These are phyloP conservation scores for Ophion slaviceki DNA, from an alignment of 2,888 invertebrate species.

Conservation along the genomic window DNA sequence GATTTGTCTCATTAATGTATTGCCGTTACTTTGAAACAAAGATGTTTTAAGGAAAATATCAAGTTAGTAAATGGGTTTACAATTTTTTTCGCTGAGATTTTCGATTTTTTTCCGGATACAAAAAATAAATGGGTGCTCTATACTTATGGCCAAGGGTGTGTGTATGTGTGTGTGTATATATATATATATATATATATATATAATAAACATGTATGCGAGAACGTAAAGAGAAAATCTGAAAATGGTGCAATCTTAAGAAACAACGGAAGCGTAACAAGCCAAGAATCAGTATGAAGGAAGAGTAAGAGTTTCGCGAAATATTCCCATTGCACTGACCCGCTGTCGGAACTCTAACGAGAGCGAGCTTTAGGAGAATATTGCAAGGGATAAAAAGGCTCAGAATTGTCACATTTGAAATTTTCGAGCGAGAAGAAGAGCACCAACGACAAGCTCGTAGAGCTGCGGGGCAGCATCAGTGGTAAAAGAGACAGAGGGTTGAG, in stretches of 20 bases:
- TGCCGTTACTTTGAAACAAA: too few species aligned
- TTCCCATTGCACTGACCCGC: neutral
- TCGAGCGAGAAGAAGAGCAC: slow-evolving; percentile 6
- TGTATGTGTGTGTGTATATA: too few species aligned
- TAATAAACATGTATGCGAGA: neutral
- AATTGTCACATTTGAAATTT: slow-evolving; percentile 31
- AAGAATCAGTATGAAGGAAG: neutral
- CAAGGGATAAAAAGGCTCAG: slow-evolving; percentile 45
- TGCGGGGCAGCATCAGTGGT: neutral
- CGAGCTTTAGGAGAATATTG: slow-evolving; percentile 53
- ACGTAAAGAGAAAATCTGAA: slow-evolving; percentile 13
- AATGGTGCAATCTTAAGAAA: slow-evolving; percentile 42
- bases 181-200: too few species aligned
- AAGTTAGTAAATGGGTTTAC: too few species aligned
- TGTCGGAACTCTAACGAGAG: slow-evolving; percentile 5
- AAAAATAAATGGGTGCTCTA: too few species aligned
- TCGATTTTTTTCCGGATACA: too few species aligned
- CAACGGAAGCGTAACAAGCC: slow-evolving; percentile 16
- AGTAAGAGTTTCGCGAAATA: slow-evolving; percentile 16
- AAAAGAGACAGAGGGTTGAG: neutral
- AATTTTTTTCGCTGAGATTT: too few species aligned
- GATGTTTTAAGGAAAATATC: too few species aligned
- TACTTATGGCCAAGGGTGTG: too few species aligned
- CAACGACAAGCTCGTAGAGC: slow-evolving; percentile 12
- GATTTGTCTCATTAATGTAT: too few species aligned